Conservation (phyloP, 1,140 invertebrate species). For the Drosophila aff. region DNA sequence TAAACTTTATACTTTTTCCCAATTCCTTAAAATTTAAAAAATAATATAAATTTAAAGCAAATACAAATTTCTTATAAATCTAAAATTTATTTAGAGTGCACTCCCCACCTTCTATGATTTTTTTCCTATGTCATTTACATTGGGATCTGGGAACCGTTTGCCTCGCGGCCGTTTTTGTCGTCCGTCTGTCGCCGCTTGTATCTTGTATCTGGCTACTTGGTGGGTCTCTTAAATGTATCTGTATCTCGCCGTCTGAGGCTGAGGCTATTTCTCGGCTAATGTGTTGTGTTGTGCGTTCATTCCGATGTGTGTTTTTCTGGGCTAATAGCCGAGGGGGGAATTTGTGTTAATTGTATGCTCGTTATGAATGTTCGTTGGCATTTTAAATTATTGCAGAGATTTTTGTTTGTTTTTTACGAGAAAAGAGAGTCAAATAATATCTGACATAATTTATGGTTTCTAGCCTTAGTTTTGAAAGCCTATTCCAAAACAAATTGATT, state of each 20-base stretch:
- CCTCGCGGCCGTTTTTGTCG: constrained; percentile 61
- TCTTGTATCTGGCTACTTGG: constrained; percentile 76
- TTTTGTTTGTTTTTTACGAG: not conserved
- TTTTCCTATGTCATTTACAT: constrained; percentile 39
- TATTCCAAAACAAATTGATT: constrained; percentile 3
- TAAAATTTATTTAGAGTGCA: constrained; percentile 8
- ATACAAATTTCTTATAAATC: not conserved
- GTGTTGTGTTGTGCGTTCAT: constrained; percentile 45
- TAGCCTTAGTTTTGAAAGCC: not conserved
- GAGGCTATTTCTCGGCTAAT: constrained; percentile 48
- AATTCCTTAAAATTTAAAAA: too few species aligned
- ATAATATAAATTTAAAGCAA: too few species aligned
- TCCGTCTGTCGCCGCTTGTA: constrained; percentile 48
- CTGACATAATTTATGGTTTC: constrained; percentile 24
- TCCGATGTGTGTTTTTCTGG: constrained; percentile 73
- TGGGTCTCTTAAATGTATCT: constrained; percentile 56
- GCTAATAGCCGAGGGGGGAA: constrained; percentile 68
- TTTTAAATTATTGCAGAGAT: constrained; percentile 41
- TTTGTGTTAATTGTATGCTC: constrained; percentile 66
- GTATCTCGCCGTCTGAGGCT: constrained; percentile 25
- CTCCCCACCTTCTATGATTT: not conserved
- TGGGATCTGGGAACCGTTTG: constrained; percentile 68
- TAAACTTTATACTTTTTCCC: too few species aligned
- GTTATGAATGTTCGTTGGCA: constrained; percentile 64
- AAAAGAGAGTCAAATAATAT: constrained; percentile 1